Evolutionary conservation across 2,888 invertebrate genomes (phyloP), one percentile per base, ranked within the genome.

Genomic region (Tinea semifulvella): DNA sequence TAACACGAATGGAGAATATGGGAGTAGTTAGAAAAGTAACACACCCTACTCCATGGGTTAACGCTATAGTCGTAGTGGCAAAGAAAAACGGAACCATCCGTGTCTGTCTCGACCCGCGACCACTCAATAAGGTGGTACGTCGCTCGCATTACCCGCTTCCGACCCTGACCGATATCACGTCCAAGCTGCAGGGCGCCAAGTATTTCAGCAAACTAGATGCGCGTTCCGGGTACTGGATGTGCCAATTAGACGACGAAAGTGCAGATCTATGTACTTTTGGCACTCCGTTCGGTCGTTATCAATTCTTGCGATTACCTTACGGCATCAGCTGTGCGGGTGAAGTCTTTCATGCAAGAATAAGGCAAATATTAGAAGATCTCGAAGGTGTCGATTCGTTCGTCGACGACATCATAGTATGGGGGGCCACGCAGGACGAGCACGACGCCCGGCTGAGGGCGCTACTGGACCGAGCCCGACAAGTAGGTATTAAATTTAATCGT

Each of bases 291-390:
- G 51, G 45, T 22, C 16, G 50, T 6, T 54, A 48, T 46, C 47
- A 47, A 14, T 54, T 50, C 47, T 27, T 52, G 11, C 43, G 51
- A 2, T 20, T 53, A 22, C 54, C 56, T 1, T 55, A 44, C 35
- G 52, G 53, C 4, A 47, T 56, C 1, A 51, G 49, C 26, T 53
- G 49, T 27, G 53, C 51, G 1, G 39, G 49, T 8, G 54, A 56
- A 46, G 47, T 53, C 11, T 53, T 54, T 48, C 54, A 56, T 35
- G 45, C 45, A 1, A 51, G 49, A 46, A 46, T 44, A 5, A 28
- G 35, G 4, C 47, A 52, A 22, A 14, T 42, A 8, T 44, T 54
- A 3, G 45, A 45, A 20, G 40, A 40, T 18, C 10, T 45, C 11
- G 45, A 45, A n/a, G 22, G 42, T 16, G 28, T 28, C 5, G 31